Evolutionary conservation across 2,888 invertebrate species (phyloP).

Genomic region (Dione juno): DNA sequence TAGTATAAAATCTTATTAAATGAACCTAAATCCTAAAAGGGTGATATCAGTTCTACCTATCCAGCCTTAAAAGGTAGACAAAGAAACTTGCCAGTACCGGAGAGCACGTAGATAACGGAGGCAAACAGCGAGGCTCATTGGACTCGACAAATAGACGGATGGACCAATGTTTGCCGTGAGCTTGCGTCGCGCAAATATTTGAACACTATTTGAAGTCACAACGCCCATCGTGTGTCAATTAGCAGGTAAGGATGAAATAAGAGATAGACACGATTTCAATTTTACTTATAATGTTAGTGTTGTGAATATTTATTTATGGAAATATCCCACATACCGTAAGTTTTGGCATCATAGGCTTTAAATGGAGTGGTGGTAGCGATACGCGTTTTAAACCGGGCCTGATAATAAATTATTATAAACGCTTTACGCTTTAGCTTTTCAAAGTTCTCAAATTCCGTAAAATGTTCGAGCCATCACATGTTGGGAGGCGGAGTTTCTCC

Average conservation of each 20-base stretch:
- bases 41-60: conserved; percentile 41
- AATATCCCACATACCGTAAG: too few species aligned
- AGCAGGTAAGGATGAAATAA: conserved; percentile 29
- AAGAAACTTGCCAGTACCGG: conserved; percentile 37
- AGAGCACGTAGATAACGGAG: conserved; percentile 62
- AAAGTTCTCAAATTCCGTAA: too few species aligned
- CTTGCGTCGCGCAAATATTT: conserved; percentile 75
- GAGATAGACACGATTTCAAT: conserved; percentile 6
- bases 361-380: too few species aligned
- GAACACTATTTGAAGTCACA: conserved; percentile 78
- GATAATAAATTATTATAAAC: too few species aligned
- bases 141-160: conserved; percentile 68
- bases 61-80: conserved; percentile 45
- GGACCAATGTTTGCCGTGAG: conserved; percentile 67
- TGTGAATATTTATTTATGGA: not conserved
- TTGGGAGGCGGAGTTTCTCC: too few species aligned
- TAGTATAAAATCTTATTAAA: not conserved
- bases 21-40: conserved; percentile 33
- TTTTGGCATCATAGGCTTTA: too few species aligned
- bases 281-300: not conserved
- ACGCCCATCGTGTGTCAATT: conserved; percentile 55
- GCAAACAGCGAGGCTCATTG: conserved; percentile 66
- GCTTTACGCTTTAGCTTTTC: too few species aligned
- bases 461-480: too few species aligned
- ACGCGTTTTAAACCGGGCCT: too few species aligned